Percentiles rank a stretch among this genome's conserved stretches.
These are phyloP conservation scores for Drosophila hawaiiensis DNA, from an alignment of 2,888 invertebrate species.

Conservation along the genomic window DNA sequence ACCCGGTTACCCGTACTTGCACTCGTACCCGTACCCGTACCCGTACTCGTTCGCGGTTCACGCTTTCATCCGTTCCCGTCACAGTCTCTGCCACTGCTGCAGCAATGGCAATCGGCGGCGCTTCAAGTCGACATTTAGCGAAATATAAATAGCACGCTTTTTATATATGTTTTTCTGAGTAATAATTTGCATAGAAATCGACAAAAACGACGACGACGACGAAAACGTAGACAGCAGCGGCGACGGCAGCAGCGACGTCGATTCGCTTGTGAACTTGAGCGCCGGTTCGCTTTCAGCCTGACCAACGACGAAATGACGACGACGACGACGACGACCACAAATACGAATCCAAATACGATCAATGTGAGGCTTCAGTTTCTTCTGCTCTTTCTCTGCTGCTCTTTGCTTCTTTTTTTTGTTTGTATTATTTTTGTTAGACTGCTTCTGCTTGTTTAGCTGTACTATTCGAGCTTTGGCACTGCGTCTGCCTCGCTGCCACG, in stretches of 20 bases:
- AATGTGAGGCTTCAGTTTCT: slow-evolving; percentile 46
- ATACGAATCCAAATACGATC: slow-evolving; percentile 18
- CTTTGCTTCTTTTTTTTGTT: background rate
- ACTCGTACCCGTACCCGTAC: slow-evolving; percentile 13
- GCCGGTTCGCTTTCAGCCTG: slow-evolving; percentile 72
- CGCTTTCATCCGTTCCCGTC: slow-evolving; percentile 41
- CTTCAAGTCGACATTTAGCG: slow-evolving; percentile 76
- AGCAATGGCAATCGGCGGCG: slow-evolving; percentile 51
- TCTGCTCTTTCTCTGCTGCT: slow-evolving; percentile 20
- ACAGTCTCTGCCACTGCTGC: slow-evolving; percentile 61
- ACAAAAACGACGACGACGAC: slow-evolving; percentile 35
- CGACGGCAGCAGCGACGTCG: slow-evolving; percentile 35
- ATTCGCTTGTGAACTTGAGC: slow-evolving; percentile 77
- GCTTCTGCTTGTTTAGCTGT: slow-evolving; percentile 31
- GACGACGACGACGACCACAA: slow-evolving; percentile 21
- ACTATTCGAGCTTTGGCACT: slow-evolving; percentile 40
- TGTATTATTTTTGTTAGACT: slow-evolving; percentile 6
- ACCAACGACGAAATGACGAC: slow-evolving; percentile 22
- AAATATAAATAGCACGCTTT: slow-evolving; percentile 79
- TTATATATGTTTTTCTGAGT: slow-evolving; percentile 71
- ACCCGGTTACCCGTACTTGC: slow-evolving; percentile 7
- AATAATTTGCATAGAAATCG: slow-evolving; percentile 80
- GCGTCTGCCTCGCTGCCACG: slow-evolving; percentile 21
- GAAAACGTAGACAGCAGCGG: slow-evolving; percentile 14
- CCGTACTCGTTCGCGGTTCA: slow-evolving; percentile 32